Conservation (phyloP, 37 sponge, comb jelly and placozoan genomes). For the Spongia lamella region DNA sequence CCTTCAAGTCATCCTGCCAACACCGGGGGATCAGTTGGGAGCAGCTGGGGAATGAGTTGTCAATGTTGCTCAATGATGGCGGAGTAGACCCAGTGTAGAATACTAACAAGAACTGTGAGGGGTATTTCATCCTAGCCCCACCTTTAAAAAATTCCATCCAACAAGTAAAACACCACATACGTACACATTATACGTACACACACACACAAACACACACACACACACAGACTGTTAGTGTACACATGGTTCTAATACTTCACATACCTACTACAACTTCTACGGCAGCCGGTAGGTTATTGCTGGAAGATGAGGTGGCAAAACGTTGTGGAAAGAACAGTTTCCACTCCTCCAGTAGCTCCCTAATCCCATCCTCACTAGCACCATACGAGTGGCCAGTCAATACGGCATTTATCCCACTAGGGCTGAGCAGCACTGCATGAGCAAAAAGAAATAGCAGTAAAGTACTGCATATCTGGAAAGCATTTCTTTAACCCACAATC, state of each 20-base stretch:
- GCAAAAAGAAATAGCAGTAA: too few relatives aligned
- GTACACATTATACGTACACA: too few relatives aligned
- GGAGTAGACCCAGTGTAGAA: conserved; percentile 48
- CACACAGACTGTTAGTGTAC: not conserved
- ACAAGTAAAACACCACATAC: not conserved
- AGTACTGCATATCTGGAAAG: too few relatives aligned
- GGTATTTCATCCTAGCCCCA: conserved; percentile 41
- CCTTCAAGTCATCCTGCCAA: too few relatives aligned
- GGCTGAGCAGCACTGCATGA: conserved; percentile 68
- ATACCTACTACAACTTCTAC: conserved; percentile 77
- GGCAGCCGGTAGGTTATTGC: conserved; percentile 60
- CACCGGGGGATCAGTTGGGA: too few relatives aligned
- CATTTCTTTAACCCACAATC: too few relatives aligned
- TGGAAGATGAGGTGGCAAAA: conserved; percentile 25
- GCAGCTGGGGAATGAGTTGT: too few relatives aligned
- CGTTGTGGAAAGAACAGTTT: conserved; percentile 71
- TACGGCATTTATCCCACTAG: conserved; percentile 78
- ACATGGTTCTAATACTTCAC: not conserved
- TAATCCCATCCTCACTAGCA: conserved; percentile 50
- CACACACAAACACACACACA: not conserved
- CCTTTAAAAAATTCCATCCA: conserved; percentile 2
- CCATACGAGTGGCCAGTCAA: conserved; percentile 85
- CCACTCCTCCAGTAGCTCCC: conserved; percentile 79
- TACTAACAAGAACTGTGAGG: conserved; percentile 73
- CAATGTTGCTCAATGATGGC: too few relatives aligned